Percentiles rank a stretch among this genome's conserved stretches.
Evolutionary conservation across 2,888 invertebrate species (phyloP).

Genomic region (Cheilosia urbana): DNA sequence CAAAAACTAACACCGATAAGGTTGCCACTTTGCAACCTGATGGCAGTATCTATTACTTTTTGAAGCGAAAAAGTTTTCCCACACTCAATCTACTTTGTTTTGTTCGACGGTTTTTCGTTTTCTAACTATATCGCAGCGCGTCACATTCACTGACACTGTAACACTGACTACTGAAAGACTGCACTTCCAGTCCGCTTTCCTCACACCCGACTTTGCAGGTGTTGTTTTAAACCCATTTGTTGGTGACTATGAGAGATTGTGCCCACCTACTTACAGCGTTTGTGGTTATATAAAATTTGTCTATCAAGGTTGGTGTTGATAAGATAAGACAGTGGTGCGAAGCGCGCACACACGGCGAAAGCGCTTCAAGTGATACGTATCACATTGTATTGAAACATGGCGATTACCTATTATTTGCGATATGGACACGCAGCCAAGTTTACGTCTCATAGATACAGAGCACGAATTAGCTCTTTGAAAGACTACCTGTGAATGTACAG

Average conservation of each 20-base stretch:
- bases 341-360: neutral
- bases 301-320: conserved; percentile 37
- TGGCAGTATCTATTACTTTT: neutral
- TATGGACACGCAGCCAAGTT: conserved; percentile 6
- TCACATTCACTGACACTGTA: conserved; percentile 26
- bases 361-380: conserved; percentile 1
- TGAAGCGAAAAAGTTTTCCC: neutral
- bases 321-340: conserved; percentile 16
- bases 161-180: conserved; percentile 8
- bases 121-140: neutral
- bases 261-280: neutral
- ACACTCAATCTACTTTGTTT: neutral
- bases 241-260: conserved; percentile 1
- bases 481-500: neutral
- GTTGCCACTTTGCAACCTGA: neutral
- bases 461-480: neutral
- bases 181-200: conserved; percentile 7
- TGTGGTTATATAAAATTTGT: neutral
- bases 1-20: neutral
- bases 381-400: conserved; percentile 10
- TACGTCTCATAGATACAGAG: neutral
- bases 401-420: conserved; percentile 15
- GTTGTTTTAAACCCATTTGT: neutral
- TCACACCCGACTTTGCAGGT: neutral
- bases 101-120: neutral